Evolutionary conservation across 30 jellyfish, hydroid and myxozoan genomes (phyloP), one percentile per base, ranked within the genome.

Genomic region (Cassiopea andromeda): DNA sequence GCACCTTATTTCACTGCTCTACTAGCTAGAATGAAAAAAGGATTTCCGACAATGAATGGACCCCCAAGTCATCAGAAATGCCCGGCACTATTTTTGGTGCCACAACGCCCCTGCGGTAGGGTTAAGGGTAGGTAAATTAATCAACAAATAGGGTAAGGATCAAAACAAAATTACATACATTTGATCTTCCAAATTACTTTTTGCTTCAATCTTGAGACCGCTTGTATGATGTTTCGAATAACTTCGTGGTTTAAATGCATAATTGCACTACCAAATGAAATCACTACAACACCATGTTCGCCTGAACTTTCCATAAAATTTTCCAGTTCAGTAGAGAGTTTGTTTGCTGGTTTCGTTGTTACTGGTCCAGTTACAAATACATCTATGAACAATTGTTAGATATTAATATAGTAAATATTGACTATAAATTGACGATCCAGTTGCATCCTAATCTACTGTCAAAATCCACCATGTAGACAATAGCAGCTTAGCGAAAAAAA

Each of bases 301-400:
- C 83, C 83, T 43, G 83, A 75, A 58, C 83, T 75, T 75, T 75
- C 69, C 83, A 75, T 75, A 54, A 75, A 75, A 1, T 75, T 69
- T 75, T 75, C 83, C 8, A 75, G 83, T 17, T 75, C 83, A 6
- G 17, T 38, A 46, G 64, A 7, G 14, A 75, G 43, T 46, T 75
- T 38, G 43, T 75, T 46, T 75, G 83, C 64, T 38, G 83, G 83
- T 75, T 75, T 75, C 14, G 83, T 46, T 17, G 64, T 44, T 3
- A 75, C 8, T 75, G 83, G 68, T 9, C 83, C 83, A 75, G 47
- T 54, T 6, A 38, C 60, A 75, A 75, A 75, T 2, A 75, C 64
- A 46, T 75, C 83, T 75, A 46, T 27, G 38, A 72, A 13, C 17
- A 4, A 54, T 3, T 54, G 15, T 5, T 27, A 64, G 73, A 14